Evolutionary conservation across 2,797 vertebrate species (phyloP).

Genomic region (Phoebastria nigripes): DNA sequence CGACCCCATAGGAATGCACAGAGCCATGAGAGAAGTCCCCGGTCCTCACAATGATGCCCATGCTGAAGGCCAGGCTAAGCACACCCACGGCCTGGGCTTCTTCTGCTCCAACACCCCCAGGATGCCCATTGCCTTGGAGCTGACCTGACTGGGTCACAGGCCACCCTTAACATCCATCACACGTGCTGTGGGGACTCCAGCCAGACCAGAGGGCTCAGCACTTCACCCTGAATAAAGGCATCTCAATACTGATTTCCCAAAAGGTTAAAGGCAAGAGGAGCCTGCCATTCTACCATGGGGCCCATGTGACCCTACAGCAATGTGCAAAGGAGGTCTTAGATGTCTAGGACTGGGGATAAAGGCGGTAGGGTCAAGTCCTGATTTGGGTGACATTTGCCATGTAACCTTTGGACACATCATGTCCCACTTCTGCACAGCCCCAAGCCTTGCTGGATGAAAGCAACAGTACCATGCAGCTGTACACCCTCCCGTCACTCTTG

Average conservation of each 20-base stretch:
- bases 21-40: not conserved
- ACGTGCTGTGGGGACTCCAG: not conserved
- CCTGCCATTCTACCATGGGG: rapidly evolving
- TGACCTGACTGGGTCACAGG: not conserved
- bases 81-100: not conserved
- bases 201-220: not conserved
- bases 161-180: not conserved
- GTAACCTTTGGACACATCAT: not conserved
- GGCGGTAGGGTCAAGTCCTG: not conserved
- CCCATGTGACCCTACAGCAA: not conserved
- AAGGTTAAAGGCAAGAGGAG: not conserved
- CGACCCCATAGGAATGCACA: rapidly evolving
- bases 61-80: not conserved
- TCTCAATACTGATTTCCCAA: not conserved
- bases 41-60: not conserved
- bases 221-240: not conserved
- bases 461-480: not conserved
- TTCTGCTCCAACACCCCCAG: not conserved
- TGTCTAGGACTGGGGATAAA: not conserved
- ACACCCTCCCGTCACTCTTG: rapidly evolving
- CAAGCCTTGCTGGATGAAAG: not conserved
- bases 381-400: not conserved
- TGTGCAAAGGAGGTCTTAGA: not conserved
- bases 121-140: not conserved
- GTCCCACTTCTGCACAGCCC: not conserved